Base-by-base conservation (phyloP, 2,888 invertebrate species). In the Dasypolia templi region DNA sequence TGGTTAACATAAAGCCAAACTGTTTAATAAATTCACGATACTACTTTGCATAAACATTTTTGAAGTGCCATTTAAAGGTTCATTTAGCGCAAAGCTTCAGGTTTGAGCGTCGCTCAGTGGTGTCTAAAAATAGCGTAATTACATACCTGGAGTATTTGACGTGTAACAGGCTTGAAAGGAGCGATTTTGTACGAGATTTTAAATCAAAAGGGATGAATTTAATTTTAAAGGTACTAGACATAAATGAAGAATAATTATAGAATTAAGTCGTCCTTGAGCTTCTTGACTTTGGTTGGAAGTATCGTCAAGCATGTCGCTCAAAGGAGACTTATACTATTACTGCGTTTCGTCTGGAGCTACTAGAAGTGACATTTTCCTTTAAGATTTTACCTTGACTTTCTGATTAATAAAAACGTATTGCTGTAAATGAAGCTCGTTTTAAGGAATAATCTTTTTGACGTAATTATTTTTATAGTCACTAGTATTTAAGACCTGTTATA, bases 41-140 rank as follows among this genome's bases (percentile, higher is more conserved):
- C 53, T 74, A 67, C 71, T 76, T 81, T 78, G 71, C 71, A 70
- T 77, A 55, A 63, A 72, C 72, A 71, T 81, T 81, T 83, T 65
- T 61, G 63, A 55, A 71, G 80, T 66, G 65, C 65, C 68, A 74
- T 74, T 79, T 72, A 51, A 72, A 59, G 80, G 75, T 83, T 69
- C 71, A 80, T 83, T 83, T 62, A 75, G 49, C 80, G 44, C 58
- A 26, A 49, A 70, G 58, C 58, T 83, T 77, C 56, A 72, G 72
- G 69, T 66, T 67, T 46, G n/a, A 70, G 69, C 68, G 66, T 17
- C 44, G 63, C 39, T 82, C 61, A 58, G 35, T 51, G 64, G 63
- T 70, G 59, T 81, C 78, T 79, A 70, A 83, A 83, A 70, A 81
- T 83, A 83, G 79, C 72, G 29, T 67, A 78, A 79, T 79, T 78